Evolutionary conservation across 2,888 invertebrate genomes (phyloP).

Genomic region (Lysandra coridon): DNA sequence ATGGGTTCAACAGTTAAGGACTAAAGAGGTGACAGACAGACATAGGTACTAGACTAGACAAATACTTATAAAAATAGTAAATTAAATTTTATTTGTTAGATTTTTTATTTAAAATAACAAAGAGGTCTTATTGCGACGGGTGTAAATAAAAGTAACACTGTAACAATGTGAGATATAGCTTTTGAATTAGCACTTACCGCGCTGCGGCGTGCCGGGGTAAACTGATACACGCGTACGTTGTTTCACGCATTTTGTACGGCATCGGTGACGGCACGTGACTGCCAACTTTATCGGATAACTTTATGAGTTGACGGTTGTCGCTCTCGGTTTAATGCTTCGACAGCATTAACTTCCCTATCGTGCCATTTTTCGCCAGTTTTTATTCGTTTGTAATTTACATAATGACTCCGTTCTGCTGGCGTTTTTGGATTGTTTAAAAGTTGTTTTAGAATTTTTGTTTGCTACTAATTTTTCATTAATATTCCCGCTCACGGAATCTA

Average conservation of each 20-base stretch:
- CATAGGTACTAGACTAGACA: too few relatives aligned
- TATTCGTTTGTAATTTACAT: slow-evolving; percentile 26
- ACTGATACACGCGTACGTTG: slow-evolving; percentile 7
- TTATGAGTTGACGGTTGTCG: slow-evolving; percentile 27
- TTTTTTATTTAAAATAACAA: neutral
- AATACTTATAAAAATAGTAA: too few relatives aligned
- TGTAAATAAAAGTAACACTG: neutral
- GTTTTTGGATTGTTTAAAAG: slow-evolving; percentile 19
- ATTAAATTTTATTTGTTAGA: too few relatives aligned
- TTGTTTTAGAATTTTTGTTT: slow-evolving; percentile 19
- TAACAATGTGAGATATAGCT: slow-evolving; percentile 16
- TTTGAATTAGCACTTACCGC: slow-evolving; percentile 8
- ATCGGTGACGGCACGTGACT: slow-evolving; percentile 12
- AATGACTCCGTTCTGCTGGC: slow-evolving; percentile 7
- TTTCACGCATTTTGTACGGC: slow-evolving; percentile 23
- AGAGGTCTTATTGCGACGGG: neutral
- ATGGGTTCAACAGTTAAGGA: neutral
- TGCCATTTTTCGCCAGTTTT: slow-evolving; percentile 13
- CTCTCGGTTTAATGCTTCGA: slow-evolving; percentile 29
- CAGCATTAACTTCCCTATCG: slow-evolving; percentile 28
- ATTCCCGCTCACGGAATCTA: neutral
- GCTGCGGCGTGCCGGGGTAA: neutral
- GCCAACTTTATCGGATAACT: slow-evolving; percentile 27
- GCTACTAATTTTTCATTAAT: neutral
- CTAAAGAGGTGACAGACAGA: neutral